Conservation (phyloP, 1,140 invertebrate genomes). For the Tenebrio molitor region DNA sequence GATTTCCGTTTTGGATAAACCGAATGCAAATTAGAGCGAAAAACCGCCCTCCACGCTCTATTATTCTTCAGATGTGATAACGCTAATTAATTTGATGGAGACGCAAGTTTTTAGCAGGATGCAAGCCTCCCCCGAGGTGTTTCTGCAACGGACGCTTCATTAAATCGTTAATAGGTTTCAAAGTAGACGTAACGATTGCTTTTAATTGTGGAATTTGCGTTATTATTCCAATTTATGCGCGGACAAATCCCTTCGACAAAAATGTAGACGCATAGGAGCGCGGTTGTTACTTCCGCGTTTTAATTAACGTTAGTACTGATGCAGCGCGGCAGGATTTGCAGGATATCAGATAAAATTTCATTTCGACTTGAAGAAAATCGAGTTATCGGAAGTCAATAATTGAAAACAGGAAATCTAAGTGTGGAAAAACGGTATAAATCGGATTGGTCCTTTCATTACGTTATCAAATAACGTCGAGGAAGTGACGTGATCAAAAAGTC, state of each 20-base stretch:
- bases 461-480: too few species aligned
- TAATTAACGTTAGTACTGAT: conserved; percentile 18
- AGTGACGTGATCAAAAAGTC: too few species aligned
- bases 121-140: not conserved
- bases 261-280: too few species aligned
- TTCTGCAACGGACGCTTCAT: conserved; percentile 19
- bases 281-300: conserved; percentile 4
- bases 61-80: too few species aligned
- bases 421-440: not conserved
- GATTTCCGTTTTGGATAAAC: too few species aligned
- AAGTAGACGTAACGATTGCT: not conserved
- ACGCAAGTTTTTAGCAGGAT: too few species aligned
- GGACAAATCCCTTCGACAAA: too few species aligned
- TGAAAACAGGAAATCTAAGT: not conserved
- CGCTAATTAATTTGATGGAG: too few species aligned
- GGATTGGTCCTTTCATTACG: too few species aligned
- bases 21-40: too few species aligned
- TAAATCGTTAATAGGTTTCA: conserved; percentile 9
- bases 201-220: not conserved
- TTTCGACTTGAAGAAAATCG: not conserved
- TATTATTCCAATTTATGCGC: not conserved
- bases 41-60: too few species aligned
- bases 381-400: not conserved
- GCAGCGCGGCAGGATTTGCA: not conserved
- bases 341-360: conserved; percentile 27